Evolutionary conservation across 2,113 vertebrate genomes (phyloP).

Genomic region (Marmota flaviventris): DNA sequence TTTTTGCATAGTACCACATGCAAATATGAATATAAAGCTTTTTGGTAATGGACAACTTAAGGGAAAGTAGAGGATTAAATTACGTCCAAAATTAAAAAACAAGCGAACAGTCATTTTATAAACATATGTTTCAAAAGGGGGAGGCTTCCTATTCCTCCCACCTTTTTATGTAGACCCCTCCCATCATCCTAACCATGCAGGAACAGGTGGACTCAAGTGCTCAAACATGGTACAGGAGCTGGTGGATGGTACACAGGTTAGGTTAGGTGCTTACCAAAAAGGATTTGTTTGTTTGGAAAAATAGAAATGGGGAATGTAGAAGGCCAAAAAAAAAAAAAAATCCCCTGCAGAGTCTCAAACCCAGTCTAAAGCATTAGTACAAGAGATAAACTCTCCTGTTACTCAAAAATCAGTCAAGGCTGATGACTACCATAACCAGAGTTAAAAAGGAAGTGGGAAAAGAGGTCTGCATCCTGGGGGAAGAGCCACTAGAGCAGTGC

Average conservation of each 20-base stretch:
- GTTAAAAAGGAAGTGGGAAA: neutral
- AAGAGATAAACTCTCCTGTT: constrained; percentile 54
- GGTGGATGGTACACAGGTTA: neutral
- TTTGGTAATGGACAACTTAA: constrained; percentile 34
- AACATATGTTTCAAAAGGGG: neutral
- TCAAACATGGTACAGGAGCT: constrained; percentile 41
- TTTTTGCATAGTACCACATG: constrained; percentile 60
- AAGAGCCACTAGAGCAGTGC: neutral
- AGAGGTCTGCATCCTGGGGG: neutral
- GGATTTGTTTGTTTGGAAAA: constrained; percentile 49
- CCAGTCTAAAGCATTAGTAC: constrained; percentile 16
- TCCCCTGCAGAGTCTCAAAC: constrained; percentile 2
- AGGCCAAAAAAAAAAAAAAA: constrained; percentile 18
- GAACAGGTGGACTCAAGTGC: constrained; percentile 32
- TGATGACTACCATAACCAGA: neutral
- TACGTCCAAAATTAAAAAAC: constrained; percentile 45
- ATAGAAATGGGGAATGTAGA: constrained; percentile 49
- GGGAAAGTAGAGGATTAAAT: constrained; percentile 59
- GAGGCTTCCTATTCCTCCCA: constrained; percentile 20
- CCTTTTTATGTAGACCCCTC: constrained; percentile 36
- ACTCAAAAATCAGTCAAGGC: constrained; percentile 23
- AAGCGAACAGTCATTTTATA: constrained; percentile 45
- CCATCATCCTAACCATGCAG: constrained; percentile 71
- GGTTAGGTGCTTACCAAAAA: constrained; percentile 49
- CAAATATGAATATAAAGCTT: constrained; percentile 63